phyloP scores from a whole-genome alignment of 2,797 vertebrate genomes.

The Xyrichtys novacula region DNA sequence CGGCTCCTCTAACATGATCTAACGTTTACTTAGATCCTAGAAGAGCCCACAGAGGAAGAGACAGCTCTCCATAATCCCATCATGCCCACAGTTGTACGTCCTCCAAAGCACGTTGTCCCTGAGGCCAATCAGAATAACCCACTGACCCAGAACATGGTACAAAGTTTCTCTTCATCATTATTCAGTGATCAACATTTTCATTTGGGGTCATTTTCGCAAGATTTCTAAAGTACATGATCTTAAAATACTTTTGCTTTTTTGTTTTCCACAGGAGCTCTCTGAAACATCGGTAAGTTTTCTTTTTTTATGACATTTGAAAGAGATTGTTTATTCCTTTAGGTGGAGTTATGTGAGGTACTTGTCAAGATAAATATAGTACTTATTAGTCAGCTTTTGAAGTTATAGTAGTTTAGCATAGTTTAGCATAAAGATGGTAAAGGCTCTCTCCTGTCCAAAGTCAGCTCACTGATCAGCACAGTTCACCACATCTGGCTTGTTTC shows the following conservation, averaged over 20 bases:
- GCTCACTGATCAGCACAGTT: no score
- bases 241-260: conserved; percentile 19
- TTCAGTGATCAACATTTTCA: not conserved
- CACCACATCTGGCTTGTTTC: no score
- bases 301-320: conserved; percentile 10
- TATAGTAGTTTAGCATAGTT: not conserved
- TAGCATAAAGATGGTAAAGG: not conserved
- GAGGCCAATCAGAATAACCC: conserved; percentile 65
- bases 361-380: no score
- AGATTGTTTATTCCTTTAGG: no score
- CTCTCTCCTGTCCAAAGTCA: not conserved
- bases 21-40: conserved; percentile 86
- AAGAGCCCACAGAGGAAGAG: conserved; percentile 97
- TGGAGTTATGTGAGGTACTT: no score
- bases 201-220: not conserved
- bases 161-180: not conserved
- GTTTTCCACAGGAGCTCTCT: conserved; percentile 86
- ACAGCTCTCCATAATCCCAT: conserved; percentile 94
- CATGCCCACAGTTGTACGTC: conserved; percentile 96
- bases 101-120: conserved; percentile 86
- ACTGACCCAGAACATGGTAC: conserved; percentile 88
- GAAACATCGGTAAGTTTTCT: conserved; percentile 87
- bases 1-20: not conserved
- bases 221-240: not conserved
- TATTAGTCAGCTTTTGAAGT: no score